A percentile compares a stretch with the other conserved stretches of the same genome.
Conservation (phyloP, 2,113 vertebrate genomes). For the Serilophus lunatus region DNA sequence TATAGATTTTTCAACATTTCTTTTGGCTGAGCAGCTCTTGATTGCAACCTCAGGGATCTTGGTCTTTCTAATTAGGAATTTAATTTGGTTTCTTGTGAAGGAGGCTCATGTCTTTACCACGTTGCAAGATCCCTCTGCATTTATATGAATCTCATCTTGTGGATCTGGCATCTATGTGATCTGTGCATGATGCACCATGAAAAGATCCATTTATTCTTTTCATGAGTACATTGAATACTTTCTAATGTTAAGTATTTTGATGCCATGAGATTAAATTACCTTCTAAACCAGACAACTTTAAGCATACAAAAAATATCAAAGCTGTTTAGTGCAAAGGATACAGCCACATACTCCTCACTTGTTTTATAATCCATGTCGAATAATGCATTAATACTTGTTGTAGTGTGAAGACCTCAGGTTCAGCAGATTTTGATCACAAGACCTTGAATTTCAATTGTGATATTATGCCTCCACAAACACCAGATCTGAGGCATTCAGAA, state of each 20-base stretch:
- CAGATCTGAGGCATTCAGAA: background rate
- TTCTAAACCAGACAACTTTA: background rate
- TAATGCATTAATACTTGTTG: background rate
- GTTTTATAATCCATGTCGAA: background rate
- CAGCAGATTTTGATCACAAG: slow-evolving; percentile 13
- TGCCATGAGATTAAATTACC: background rate
- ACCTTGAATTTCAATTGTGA: slow-evolving; percentile 19
- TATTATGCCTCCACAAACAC: background rate
- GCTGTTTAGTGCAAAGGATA: background rate
- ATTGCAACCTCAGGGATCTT: background rate
- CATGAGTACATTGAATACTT: background rate
- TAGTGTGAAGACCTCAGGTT: background rate
- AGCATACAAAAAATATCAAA: background rate
- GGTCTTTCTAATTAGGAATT: background rate
- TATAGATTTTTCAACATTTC: background rate
- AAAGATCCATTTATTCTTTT: background rate
- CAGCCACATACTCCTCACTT: background rate
- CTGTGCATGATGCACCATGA: background rate
- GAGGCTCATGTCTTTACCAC: background rate
- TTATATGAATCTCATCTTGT: background rate
- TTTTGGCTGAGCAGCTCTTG: background rate
- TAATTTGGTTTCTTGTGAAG: rapidly evolving
- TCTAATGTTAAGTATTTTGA: background rate
- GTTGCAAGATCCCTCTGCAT: background rate
- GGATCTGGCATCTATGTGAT: background rate